Conservation (phyloP, 2,113 vertebrate genomes). For the Aegotheles bennettii region DNA sequence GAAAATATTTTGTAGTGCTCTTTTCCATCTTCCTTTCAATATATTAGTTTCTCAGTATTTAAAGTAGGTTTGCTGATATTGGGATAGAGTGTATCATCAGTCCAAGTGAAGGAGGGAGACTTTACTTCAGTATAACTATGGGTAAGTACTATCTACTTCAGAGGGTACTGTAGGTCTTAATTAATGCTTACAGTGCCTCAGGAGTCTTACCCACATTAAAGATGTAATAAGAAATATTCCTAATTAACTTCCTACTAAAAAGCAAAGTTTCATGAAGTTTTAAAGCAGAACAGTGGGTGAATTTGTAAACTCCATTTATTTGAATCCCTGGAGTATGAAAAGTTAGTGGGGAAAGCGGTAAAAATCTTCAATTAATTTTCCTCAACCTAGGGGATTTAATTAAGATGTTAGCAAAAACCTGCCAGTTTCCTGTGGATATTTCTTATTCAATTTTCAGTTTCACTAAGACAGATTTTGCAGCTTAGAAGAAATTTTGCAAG, state of each 20-base stretch:
- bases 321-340: conserved; percentile 33
- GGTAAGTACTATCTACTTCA: conserved; percentile 20
- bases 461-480: background rate
- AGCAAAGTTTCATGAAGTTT: conserved; percentile 45
- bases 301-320: conserved; percentile 51
- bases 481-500: background rate
- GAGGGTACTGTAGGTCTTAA: conserved; percentile 21
- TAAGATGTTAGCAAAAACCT: conserved; percentile 14
- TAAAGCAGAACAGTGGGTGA: conserved; percentile 20
- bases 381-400: conserved; percentile 50
- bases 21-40: background rate
- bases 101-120: background rate
- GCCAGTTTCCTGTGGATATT: conserved; percentile 30
- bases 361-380: conserved; percentile 59
- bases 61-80: background rate
- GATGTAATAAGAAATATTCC: conserved; percentile 20
- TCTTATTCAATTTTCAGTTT: conserved; percentile 42
- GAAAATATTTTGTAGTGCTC: background rate
- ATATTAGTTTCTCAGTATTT: background rate
- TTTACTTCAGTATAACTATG: background rate
- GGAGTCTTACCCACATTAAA: conserved; percentile 44
- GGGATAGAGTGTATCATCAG: background rate
- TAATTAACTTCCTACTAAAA: conserved; percentile 54
- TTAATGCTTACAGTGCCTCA: conserved; percentile 50
- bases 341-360: conserved; percentile 32